Base-by-base conservation (phyloP, 2,888 invertebrate species). In the Lottia gigantea region DNA sequence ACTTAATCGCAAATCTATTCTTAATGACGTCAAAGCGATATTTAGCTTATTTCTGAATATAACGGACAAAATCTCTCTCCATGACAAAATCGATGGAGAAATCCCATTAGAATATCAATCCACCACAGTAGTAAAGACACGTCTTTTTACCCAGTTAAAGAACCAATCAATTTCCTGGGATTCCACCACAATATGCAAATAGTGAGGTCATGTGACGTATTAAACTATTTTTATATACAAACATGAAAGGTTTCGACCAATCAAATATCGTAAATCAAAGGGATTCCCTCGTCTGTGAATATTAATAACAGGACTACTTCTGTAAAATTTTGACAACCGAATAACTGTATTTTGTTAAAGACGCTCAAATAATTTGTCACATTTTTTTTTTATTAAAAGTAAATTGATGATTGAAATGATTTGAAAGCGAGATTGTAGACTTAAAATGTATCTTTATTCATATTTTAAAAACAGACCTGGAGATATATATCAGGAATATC, bases 91-190 rank as follows among this genome's bases (percentile, higher is more conserved):
- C 40, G 40, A 40, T 40, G 7, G 40, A 40, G 40, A 40, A 40
- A 40, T 40, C 40, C 40, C 11, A 40, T 11, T 8, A 11, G 25
- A 72, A 76, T 72, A 74, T 64, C 62, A 49, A 61, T 40, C 62
- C 68, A 74, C 76, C 72, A 70, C 72, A 73, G 72, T 70, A 67
- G 70, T 67, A 73, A 68, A 80, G 76, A 78, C 80, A 78, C 80
- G 80, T 78, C 68, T 61, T 64, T 68, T 71, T 74, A 61, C 65
- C 64, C 26, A 63, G 66, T 63, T 14, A 64, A 62, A 40, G 66
- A 67, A 46, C 79, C 80, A 80, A 80, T 79, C 71, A 75, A 66
- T 67, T 45, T 15, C 31, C 61, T 46, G 16, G 26, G 40, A 46
- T 23, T 31, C 26, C 46, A 40, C 55, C 19, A 40, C 16, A 46